Conservation (phyloP, 2,113 vertebrate species). For the Chauna torquata region DNA sequence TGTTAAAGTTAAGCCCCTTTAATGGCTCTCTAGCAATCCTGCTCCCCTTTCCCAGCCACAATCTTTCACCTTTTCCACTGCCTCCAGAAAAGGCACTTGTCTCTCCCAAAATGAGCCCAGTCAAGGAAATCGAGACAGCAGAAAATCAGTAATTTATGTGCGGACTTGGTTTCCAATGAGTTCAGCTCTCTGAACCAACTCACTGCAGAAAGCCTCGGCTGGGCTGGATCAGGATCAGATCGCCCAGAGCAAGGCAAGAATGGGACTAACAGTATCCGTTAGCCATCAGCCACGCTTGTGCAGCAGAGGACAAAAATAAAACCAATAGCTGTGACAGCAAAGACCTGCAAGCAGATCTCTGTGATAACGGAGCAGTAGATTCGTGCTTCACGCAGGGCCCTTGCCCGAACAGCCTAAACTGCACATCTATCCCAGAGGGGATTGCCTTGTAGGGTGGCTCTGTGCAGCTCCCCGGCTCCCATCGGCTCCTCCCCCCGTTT, state of each 20-base stretch:
- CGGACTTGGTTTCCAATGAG: background rate
- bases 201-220: background rate
- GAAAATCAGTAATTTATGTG: background rate
- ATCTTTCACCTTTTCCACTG: background rate
- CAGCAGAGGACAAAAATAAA: background rate
- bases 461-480: background rate
- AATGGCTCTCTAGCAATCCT: background rate
- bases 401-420: background rate
- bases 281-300: background rate
- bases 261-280: accelerated
- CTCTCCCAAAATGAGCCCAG: background rate
- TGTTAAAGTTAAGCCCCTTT: background rate
- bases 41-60: background rate
- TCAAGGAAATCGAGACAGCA: background rate
- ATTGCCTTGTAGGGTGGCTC: background rate
- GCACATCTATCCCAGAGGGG: too few species aligned
- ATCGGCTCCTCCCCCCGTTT: background rate
- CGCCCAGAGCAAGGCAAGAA: accelerated
- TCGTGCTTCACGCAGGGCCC: background rate
- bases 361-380: accelerated
- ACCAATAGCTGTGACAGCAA: background rate
- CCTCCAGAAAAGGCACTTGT: background rate
- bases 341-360: accelerated
- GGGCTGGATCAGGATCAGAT: background rate
- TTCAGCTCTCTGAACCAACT: background rate